Evolutionary conservation across 1,140 invertebrate genomes (phyloP).

Genomic region (Euwallacea fornicatus): DNA sequence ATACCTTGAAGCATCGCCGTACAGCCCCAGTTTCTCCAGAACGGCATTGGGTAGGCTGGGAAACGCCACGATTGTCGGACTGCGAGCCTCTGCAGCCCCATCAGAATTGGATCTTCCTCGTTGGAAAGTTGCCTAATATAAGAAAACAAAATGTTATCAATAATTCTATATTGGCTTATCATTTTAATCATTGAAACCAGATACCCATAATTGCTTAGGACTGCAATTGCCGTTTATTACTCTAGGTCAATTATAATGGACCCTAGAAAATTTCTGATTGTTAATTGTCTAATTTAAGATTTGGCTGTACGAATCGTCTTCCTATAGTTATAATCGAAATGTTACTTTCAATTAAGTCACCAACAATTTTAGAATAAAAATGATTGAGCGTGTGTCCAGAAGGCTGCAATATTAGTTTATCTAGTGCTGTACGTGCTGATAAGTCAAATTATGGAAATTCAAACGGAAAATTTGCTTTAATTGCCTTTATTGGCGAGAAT

Average conservation of each 20-base stretch:
- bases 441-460: too few relatives aligned
- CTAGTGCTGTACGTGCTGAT: too few relatives aligned
- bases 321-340: too few relatives aligned
- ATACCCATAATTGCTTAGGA: background rate
- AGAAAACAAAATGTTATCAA: background rate
- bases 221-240: background rate
- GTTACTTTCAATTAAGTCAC: too few relatives aligned
- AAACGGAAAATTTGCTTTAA: too few relatives aligned
- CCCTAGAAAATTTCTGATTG: too few relatives aligned
- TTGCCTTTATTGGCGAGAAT: too few relatives aligned
- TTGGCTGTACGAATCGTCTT: background rate
- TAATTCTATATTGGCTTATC: background rate
- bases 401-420: too few relatives aligned
- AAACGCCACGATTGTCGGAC: constrained; percentile 43
- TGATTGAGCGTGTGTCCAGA: too few relatives aligned
- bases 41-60: constrained; percentile 49
- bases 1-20: constrained; percentile 42
- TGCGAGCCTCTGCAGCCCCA: constrained; percentile 37
- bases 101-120: constrained; percentile 48
- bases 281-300: background rate
- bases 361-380: too few relatives aligned
- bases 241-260: background rate
- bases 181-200: background rate
- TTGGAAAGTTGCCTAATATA: background rate
- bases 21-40: constrained; percentile 48